phyloP scores from a whole-genome alignment of 2,113 vertebrate genomes.

The Urocynchramus pylzowi region DNA sequence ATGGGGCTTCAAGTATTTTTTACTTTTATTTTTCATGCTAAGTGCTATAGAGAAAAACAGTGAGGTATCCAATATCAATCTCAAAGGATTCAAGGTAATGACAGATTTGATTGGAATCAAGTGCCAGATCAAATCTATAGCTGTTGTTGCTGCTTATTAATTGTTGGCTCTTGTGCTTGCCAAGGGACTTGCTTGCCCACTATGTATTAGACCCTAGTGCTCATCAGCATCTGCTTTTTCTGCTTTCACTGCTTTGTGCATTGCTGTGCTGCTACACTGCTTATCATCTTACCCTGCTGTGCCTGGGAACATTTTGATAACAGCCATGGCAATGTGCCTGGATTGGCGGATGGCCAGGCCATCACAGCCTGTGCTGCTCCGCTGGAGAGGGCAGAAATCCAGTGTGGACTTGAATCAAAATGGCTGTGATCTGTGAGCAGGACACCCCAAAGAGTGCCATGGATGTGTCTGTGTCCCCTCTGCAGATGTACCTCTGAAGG shows the following conservation, averaged over 20 bases:
- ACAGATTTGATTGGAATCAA: neutral
- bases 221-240: neutral
- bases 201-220: neutral
- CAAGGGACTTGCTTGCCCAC: neutral
- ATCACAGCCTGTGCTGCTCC: neutral
- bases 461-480: neutral
- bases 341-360: neutral
- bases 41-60: neutral
- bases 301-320: neutral
- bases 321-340: neutral
- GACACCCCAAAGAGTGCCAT: neutral
- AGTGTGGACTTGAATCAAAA: accelerated
- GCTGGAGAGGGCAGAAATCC: neutral
- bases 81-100: neutral
- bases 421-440: neutral
- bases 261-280: neutral
- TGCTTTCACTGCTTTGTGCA: neutral
- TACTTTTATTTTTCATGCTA: neutral
- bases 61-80: neutral
- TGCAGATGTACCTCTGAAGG: neutral
- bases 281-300: neutral
- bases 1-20: neutral
- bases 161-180: neutral
- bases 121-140: neutral
- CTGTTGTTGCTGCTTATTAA: neutral